These are phyloP conservation scores for Copsychus sechellarum DNA, from an alignment of 2,113 vertebrate genomes.

Conservation along the genomic window DNA sequence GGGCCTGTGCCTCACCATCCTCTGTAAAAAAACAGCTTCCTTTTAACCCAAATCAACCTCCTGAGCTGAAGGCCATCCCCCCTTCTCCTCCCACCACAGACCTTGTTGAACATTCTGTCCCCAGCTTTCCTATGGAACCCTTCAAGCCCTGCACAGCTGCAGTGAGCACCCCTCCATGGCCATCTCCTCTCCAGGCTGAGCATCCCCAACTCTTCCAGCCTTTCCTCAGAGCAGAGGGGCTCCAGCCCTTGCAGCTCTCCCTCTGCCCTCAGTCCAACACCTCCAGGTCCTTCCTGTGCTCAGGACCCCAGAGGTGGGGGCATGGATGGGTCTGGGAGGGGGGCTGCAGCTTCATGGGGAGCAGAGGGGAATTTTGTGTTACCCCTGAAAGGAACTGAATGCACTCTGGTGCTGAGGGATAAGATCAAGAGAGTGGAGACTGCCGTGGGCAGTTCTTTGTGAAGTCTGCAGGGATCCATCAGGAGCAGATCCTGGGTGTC, in stretches of 20 bases:
- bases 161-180: neutral
- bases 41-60: neutral
- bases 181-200: neutral
- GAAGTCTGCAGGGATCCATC: neutral
- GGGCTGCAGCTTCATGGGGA: neutral
- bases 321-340: neutral
- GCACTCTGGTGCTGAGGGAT: neutral
- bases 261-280: neutral
- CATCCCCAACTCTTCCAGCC: neutral
- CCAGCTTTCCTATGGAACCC: neutral
- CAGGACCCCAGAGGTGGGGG: neutral
- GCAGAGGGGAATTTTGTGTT: neutral
- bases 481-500: neutral
- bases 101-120: neutral
- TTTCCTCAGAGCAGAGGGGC: neutral
- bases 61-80: accelerated
- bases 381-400: neutral
- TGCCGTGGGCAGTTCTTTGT: neutral
- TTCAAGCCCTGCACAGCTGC: accelerated
- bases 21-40: neutral
- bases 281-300: neutral
- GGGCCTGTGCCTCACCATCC: too few relatives aligned
- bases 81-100: neutral
- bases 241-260: neutral
- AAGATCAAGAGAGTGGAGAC: neutral